Conservation (phyloP, 2,888 invertebrate species). For the Timandra comae region DNA sequence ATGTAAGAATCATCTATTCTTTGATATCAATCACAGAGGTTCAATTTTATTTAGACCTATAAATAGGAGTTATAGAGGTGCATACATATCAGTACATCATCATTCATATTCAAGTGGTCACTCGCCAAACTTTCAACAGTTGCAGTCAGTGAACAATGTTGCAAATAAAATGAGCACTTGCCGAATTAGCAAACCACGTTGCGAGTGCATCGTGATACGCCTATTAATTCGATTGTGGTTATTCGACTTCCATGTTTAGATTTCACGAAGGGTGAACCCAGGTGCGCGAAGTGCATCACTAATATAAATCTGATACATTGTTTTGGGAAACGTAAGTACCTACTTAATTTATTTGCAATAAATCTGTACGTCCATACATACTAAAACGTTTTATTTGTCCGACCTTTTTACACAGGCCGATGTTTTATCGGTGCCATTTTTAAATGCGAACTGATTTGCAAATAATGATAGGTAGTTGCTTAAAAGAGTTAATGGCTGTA, state of each 20-base stretch:
- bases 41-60: too few relatives aligned
- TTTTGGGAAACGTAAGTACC: too few relatives aligned
- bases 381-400: too few relatives aligned
- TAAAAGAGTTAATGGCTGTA: conserved; percentile 20
- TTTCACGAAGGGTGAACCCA: conserved; percentile 36
- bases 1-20: too few relatives aligned
- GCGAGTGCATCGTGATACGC: conserved; percentile 40
- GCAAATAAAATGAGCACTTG: conserved; percentile 44
- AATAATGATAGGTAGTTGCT: conserved; percentile 17
- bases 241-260: conserved; percentile 39
- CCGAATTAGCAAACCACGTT: conserved; percentile 48
- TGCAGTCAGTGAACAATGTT: conserved; percentile 55
- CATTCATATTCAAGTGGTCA: conserved; percentile 37
- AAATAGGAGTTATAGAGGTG: too few relatives aligned
- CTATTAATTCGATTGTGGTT: conserved; percentile 29
- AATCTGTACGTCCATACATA: too few relatives aligned
- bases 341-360: too few relatives aligned
- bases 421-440: conserved; percentile 5
- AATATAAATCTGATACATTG: too few relatives aligned
- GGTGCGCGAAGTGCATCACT: conserved; percentile 30
- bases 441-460: conserved; percentile 23
- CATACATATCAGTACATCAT: too few relatives aligned
- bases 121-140: conserved; percentile 46
- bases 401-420: not conserved
- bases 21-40: too few relatives aligned